A percentile compares a stretch with the other conserved stretches of the same genome.
Conservation (phyloP, 2,888 invertebrate genomes). For the Drosophila rellima region DNA sequence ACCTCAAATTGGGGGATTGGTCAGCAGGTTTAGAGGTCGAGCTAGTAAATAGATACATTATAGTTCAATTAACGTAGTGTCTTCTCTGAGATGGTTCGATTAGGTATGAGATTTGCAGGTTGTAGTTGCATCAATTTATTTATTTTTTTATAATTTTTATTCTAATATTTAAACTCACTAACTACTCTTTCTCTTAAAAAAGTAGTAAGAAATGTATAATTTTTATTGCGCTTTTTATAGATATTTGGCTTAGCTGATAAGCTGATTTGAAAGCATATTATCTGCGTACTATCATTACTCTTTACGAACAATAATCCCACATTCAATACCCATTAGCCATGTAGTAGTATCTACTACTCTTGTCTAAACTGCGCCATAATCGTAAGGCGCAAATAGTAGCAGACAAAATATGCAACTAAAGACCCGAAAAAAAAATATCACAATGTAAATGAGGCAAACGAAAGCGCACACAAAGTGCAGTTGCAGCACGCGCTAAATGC, state of each 20-base stretch:
- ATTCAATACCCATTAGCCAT: conserved; percentile 7
- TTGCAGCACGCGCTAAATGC: conserved; percentile 30
- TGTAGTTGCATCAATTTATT: neutral
- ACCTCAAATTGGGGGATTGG: conserved; percentile 17
- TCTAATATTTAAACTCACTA: neutral
- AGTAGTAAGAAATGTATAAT: too few species aligned
- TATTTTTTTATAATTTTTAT: neutral
- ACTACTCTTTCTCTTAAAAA: neutral
- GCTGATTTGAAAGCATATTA: conserved; percentile 1
- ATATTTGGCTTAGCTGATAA: conserved; percentile 2
- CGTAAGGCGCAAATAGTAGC: conserved; percentile 42
- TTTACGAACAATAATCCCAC: neutral
- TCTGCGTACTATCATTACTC: neutral
- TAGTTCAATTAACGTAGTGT: neutral
- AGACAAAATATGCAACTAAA: conserved; percentile 32
- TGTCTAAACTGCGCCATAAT: conserved; percentile 18
- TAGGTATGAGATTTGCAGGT: neutral
- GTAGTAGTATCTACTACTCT: conserved; percentile 8
- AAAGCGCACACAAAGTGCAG: conserved; percentile 48
- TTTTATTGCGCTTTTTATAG: neutral
- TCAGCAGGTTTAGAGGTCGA: conserved; percentile 38
- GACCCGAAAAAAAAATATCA: conserved; percentile 27
- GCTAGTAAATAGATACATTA: neutral
- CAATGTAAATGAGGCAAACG: conserved; percentile 22
- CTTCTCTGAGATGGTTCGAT: neutral